Percentiles rank a stretch among this genome's conserved stretches.
Conservation (phyloP, 2,113 vertebrate genomes). For the Nothocercus julius region DNA sequence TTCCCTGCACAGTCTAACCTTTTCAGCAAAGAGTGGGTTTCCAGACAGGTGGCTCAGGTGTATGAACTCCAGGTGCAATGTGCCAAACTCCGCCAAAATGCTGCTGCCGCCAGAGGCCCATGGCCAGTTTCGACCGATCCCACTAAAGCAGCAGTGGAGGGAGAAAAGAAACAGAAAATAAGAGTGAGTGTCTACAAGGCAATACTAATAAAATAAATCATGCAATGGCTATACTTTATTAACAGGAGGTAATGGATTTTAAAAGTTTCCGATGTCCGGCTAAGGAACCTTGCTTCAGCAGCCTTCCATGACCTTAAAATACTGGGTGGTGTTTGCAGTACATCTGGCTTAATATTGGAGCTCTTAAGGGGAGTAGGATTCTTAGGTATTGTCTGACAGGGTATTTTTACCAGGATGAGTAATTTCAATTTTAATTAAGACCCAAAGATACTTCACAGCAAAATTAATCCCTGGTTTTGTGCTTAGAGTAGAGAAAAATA, state of each 20-base stretch:
- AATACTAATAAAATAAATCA: not conserved
- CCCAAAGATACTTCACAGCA: not conserved
- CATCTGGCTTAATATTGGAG: not conserved
- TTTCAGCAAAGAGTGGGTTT: slow-evolving; percentile 92
- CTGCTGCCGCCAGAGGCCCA: slow-evolving; percentile 99
- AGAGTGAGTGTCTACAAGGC: not conserved
- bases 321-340: not conserved
- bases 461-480: slow-evolving; percentile 36
- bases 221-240: not conserved
- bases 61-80: slow-evolving; percentile 95
- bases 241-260: not conserved
- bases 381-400: not conserved
- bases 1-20: slow-evolving; percentile 79
- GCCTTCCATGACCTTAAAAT: not conserved
- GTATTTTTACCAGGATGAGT: not conserved
- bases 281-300: not conserved
- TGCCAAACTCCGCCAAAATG: slow-evolving; percentile 97
- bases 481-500: not conserved
- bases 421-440: slow-evolving; percentile 36
- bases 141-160: slow-evolving; percentile 71
- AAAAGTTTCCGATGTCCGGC: not conserved
- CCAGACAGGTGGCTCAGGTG: slow-evolving; percentile 94
- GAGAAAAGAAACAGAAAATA: slow-evolving; percentile 23
- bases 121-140: slow-evolving; percentile 96
- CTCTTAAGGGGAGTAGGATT: not conserved